A percentile compares a stretch with the other conserved stretches of the same genome.
Conservation (phyloP, 2,113 vertebrate genomes). For the Odobenus rosmarus region DNA sequence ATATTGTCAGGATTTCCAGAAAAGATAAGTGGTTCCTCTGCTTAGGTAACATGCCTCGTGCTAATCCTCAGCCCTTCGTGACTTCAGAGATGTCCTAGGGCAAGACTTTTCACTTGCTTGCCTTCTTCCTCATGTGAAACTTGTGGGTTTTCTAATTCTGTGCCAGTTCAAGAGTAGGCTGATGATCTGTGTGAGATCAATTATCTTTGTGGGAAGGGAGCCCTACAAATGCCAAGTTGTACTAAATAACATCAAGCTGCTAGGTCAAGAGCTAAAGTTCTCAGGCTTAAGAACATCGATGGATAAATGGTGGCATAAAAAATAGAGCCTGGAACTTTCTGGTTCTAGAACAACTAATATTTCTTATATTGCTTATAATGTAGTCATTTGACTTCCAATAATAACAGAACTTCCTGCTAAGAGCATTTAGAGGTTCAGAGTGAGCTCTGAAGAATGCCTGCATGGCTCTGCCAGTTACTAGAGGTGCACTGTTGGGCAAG, state of each 20-base stretch:
- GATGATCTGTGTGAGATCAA: conserved; percentile 1
- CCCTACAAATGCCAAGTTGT: conserved; percentile 44
- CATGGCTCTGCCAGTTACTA: neutral
- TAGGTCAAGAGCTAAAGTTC: neutral
- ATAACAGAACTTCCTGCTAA: neutral
- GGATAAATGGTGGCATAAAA: neutral
- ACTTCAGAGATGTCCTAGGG: neutral
- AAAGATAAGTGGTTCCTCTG: neutral
- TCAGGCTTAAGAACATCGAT: neutral
- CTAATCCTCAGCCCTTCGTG: neutral
- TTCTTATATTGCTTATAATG: neutral
- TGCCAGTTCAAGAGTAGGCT: conserved; percentile 8
- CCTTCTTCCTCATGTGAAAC: neutral
- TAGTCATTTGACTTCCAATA: neutral
- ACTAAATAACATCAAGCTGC: neutral
- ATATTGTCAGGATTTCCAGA: neutral
- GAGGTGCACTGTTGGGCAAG: neutral
- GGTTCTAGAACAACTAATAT: neutral
- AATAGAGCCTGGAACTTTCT: neutral
- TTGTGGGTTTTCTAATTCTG: neutral
- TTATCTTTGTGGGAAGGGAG: neutral
- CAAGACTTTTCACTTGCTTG: neutral
- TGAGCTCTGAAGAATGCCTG: neutral
- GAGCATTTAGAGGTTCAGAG: neutral
- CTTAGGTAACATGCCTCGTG: neutral